Evolutionary conservation across 2,797 vertebrate genomes (phyloP).

Genomic region (Mormyrus hasselquistii): DNA sequence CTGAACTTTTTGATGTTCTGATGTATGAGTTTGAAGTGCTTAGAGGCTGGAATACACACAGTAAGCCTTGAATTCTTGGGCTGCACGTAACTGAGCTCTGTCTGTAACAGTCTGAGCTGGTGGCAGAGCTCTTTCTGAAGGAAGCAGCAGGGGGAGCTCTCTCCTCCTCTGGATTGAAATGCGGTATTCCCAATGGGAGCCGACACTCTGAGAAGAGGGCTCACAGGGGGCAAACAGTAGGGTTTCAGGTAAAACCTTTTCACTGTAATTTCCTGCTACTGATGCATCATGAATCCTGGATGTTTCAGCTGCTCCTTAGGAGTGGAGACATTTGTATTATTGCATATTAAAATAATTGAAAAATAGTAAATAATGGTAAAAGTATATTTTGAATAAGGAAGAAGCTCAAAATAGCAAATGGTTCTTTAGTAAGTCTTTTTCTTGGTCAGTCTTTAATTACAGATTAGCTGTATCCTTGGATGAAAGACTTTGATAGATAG

Average conservation of each 20-base stretch:
- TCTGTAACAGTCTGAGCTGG: constrained; percentile 60
- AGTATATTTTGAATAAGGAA: neutral
- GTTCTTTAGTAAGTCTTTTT: neutral
- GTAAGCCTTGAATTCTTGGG: neutral
- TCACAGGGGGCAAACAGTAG: constrained; percentile 59
- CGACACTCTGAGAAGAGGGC: constrained; percentile 54
- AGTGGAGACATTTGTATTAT: neutral
- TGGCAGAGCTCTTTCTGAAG: constrained; percentile 69
- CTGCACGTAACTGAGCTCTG: neutral
- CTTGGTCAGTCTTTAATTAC: neutral
- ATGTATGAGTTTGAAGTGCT: neutral
- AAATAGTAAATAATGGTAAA: neutral
- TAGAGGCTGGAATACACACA: neutral
- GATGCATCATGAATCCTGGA: neutral
- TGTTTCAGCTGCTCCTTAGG: neutral
- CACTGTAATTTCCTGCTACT: neutral
- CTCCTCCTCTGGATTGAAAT: constrained; percentile 29
- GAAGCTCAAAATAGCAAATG: neutral
- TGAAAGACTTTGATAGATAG: neutral
- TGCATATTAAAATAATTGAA: neutral
- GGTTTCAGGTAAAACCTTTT: constrained; percentile 60
- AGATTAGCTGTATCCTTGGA: neutral
- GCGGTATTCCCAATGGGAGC: constrained; percentile 46
- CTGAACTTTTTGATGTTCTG: neutral
- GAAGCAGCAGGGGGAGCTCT: constrained; percentile 32